Evolutionary conservation across 2,797 vertebrate genomes (phyloP), one percentile per base, ranked within the genome.

Genomic region (Strix occidentalis): DNA sequence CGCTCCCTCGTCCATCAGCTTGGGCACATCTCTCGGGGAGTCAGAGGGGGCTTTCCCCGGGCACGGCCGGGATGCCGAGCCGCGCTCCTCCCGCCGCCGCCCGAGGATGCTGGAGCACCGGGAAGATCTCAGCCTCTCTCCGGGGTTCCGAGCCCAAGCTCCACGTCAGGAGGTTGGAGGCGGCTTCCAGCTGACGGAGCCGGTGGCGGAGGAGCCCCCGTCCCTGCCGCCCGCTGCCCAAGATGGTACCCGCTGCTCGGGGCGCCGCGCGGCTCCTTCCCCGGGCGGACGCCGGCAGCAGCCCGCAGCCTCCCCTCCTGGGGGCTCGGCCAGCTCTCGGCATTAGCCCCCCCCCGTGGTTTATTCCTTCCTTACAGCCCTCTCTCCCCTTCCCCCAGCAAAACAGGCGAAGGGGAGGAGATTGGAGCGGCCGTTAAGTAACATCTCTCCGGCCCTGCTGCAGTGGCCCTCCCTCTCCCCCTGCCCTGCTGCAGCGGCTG

Each of bases 331-430:
- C 64, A 19, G 65, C 60, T 71, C 26, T 1, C 28, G 51, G 56
- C 68, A 5, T 18, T 14, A 1, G 43, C 33, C 20, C 53, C 53
- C 60, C n/a, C 8, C 31, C 13, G 20, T 3, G 41, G 24, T 16
- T 58, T 2, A 88, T 26, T 5, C 94, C 92, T 86, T 82, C 78
- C 45, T 84, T 16, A 12, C 4, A 6, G 75, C 53, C 37, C 77
- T 51, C 33, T 54, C 17, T 29, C 76, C 72, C 69, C 48, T 92
- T 84, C 89, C 83, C 39, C 19, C 16, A 2, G 93, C 64, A 41
- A 8, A 65, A 20, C 50, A 5, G 56, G 77, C 82, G 35, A 79
- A 25, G 89, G 84, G 95, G 96, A 95, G 93, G 95, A 77, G 96
- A 88, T 37, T 56, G 71, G 43, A 75, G 92, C 51, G 94, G 3